Evolutionary conservation across 23 tunicate genomes (phyloP), one percentile per base, ranked within the genome.

Genomic region (Trididemnum nubilum): DNA sequence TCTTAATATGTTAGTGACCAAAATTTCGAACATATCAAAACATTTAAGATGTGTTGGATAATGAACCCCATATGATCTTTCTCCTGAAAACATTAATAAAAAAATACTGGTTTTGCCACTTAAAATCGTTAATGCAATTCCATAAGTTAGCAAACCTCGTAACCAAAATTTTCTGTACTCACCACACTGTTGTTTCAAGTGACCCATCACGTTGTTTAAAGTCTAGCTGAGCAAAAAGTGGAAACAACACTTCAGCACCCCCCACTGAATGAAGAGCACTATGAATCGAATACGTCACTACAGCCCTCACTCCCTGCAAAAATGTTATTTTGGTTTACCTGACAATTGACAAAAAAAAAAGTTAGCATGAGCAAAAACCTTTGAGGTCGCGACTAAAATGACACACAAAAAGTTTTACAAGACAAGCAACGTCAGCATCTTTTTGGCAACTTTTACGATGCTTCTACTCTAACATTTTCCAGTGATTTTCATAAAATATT

Each of bases 181-280:
- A 93, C 98, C 98, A 93, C 30, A 93, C 98, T 34, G 93, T 64
- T 0, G 86, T 84, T 34, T 93, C 98, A 33, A 81, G 36, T 26
- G 87, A 54, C 0, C 98, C 98, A 69, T 93, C 98, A 0, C 29
- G 64, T 69, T 93, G 98, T 26, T 84, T 84, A 66, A 63, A 81
- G 44, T 96, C 90, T 24, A 96, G 89, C 85, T 96, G 99, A 4
- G 89, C 76, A 59, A 96, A 92, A 0, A 96, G 82, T 1, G 99
- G 99, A 71, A 89, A 96, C 31, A 96, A 64, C 24, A 92, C 97
- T 40, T 96, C 99, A 19, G 91, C 87, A 1, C 99, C 99, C 1
- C 99, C 99, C 0, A 96, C 90, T 9, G 94, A 83, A 51, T 96
- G 99, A 0, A 96, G 84, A 35, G 99, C 99, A 33, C 90, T 90